These are phyloP conservation scores for Lithobates sylvaticus DNA, from an alignment of 2,797 vertebrate genomes.

Conservation along the genomic window DNA sequence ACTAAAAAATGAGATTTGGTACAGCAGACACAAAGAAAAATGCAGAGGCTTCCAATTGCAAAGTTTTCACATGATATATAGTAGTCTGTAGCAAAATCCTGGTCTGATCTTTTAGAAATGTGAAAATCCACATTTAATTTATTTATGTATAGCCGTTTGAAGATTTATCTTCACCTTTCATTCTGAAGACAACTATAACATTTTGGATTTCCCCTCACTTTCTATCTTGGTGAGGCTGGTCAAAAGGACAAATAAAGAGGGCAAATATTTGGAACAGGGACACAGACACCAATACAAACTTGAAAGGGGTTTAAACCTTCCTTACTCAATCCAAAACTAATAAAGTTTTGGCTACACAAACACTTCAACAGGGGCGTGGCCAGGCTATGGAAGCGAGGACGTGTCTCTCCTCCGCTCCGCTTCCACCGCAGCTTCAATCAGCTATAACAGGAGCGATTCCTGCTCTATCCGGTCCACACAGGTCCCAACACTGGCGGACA, in stretches of 20 bases:
- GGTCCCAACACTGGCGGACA: no score
- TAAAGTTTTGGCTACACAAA: no score
- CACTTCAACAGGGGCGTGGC: no score
- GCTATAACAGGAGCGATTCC: no score
- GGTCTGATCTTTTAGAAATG: background rate
- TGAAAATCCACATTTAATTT: background rate
- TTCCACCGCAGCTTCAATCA: no score
- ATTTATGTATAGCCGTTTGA: background rate
- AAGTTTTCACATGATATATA: slow-evolving; percentile 17
- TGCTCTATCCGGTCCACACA: no score
- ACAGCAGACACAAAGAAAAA: slow-evolving; percentile 37
- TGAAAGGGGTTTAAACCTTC: no score
- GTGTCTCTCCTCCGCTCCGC: no score
- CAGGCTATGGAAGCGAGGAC: no score
- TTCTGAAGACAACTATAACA: background rate
- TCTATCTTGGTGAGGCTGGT: background rate
- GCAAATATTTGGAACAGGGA: background rate
- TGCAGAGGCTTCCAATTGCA: slow-evolving; percentile 20
- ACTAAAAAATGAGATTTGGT: slow-evolving; percentile 65
- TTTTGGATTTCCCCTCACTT: no score
- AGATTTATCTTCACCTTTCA: background rate
- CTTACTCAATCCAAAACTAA: no score
- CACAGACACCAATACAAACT: background rate
- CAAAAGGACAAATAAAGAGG: no score
- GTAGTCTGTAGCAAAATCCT: slow-evolving; percentile 3